phyloP scores from a whole-genome alignment of 2,888 invertebrate genomes.

The Melinaea marsaeus region DNA sequence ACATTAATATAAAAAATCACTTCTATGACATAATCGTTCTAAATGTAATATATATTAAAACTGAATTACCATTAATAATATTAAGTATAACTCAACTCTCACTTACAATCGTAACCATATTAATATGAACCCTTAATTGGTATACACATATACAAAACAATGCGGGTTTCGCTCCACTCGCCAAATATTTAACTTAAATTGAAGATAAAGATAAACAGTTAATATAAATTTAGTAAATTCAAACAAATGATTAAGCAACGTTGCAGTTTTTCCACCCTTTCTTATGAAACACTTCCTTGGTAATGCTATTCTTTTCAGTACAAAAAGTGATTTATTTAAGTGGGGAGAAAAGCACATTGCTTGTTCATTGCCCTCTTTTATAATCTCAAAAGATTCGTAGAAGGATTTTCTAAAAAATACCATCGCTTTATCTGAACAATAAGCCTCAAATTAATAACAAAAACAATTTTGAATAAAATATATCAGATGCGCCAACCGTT shows the following conservation, averaged over 20 bases:
- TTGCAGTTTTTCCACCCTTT: constrained; percentile 44
- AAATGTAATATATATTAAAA: too few relatives aligned
- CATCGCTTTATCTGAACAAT: constrained; percentile 56
- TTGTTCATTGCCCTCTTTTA: constrained; percentile 51
- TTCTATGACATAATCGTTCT: too few relatives aligned
- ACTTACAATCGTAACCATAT: too few relatives aligned
- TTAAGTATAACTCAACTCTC: too few relatives aligned
- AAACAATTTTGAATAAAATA: constrained; percentile 26
- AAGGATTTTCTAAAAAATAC: constrained; percentile 52
- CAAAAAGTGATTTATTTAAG: constrained; percentile 66
- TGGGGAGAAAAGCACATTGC: constrained; percentile 51
- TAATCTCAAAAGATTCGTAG: constrained; percentile 43
- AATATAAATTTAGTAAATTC: constrained; percentile 25
- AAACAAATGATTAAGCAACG: constrained; percentile 59
- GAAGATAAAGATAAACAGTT: constrained; percentile 16
- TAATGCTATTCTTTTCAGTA: constrained; percentile 36
- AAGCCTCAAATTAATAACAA: constrained; percentile 47
- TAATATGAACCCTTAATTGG: too few relatives aligned
- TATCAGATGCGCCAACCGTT: background rate
- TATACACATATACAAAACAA: background rate
- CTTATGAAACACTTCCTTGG: constrained; percentile 41
- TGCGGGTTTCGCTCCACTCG: background rate
- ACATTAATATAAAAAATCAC: too few relatives aligned
- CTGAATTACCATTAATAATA: too few relatives aligned
- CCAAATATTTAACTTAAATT: constrained; percentile 9